Conservation (phyloP, 2,113 vertebrate genomes). For the rat (Rattus norvegicus) region GRCr8 NC_086038.1:55779501-55780000, state of each 20-base stretch:
- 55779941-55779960: not conserved
- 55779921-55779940: not conserved
- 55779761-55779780: not conserved
- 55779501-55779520: not conserved
- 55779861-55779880: not conserved
- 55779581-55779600: not conserved
- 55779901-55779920: not conserved
- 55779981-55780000: not conserved
- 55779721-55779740: not conserved
- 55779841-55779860: not conserved
- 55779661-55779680: not conserved
- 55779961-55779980: not conserved
- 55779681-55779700: conserved; percentile 18
- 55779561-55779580: not conserved
- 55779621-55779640: not conserved
- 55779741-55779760: not conserved
- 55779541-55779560: not conserved
- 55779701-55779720: not conserved
- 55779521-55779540: not conserved
- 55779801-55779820: not conserved
- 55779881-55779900: not conserved
- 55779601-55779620: not conserved
- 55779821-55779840: not conserved
- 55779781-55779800: not conserved
- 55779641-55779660: not conserved